These are phyloP conservation scores for Bostrychus sinensis DNA, from an alignment of 2,113 vertebrate species.

Conservation along the genomic window DNA sequence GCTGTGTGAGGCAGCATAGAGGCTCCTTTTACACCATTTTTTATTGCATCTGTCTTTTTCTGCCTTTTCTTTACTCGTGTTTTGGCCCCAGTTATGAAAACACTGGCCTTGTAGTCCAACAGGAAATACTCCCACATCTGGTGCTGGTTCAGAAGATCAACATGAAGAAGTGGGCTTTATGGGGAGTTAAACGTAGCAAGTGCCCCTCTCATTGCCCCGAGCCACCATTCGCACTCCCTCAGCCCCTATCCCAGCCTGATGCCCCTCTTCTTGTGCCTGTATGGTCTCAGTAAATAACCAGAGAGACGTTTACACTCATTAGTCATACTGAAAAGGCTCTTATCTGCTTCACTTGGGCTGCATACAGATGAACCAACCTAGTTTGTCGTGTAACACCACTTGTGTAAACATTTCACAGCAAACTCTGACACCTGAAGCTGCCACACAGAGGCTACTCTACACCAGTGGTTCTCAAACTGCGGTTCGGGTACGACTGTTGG, in stretches of 20 bases:
- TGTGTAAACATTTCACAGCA: slow-evolving; percentile 8
- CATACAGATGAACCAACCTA: slow-evolving; percentile 1
- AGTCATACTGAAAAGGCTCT: slow-evolving; percentile 40
- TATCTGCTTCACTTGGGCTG: slow-evolving; percentile 33
- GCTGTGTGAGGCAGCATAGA: slow-evolving; percentile 3
- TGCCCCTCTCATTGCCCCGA: slow-evolving; percentile 56
- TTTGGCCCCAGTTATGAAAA: slow-evolving; percentile 75
- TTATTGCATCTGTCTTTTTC: slow-evolving; percentile 38
- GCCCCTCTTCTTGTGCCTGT: slow-evolving; percentile 50
- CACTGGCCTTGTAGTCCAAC: slow-evolving; percentile 67
- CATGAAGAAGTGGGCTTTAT: slow-evolving; percentile 74
- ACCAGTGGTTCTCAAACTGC: not conserved
- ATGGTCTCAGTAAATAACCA: slow-evolving; percentile 59
- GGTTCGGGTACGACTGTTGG: not conserved
- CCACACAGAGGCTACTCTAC: slow-evolving; percentile 3
- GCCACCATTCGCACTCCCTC: slow-evolving; percentile 21
- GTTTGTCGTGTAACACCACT: slow-evolving; percentile 18
- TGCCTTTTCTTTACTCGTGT: slow-evolving; percentile 47
- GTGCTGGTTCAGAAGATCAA: slow-evolving; percentile 78
- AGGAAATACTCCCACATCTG: slow-evolving; percentile 84
- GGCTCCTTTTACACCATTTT: slow-evolving; percentile 21
- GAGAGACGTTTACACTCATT: slow-evolving; percentile 44
- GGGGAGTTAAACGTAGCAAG: slow-evolving; percentile 64
- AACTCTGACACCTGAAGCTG: slow-evolving; percentile 18
- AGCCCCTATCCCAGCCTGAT: slow-evolving; percentile 13